phyloP scores from a whole-genome alignment of 2,113 vertebrate species.

The Platichthys stellatus region DNA sequence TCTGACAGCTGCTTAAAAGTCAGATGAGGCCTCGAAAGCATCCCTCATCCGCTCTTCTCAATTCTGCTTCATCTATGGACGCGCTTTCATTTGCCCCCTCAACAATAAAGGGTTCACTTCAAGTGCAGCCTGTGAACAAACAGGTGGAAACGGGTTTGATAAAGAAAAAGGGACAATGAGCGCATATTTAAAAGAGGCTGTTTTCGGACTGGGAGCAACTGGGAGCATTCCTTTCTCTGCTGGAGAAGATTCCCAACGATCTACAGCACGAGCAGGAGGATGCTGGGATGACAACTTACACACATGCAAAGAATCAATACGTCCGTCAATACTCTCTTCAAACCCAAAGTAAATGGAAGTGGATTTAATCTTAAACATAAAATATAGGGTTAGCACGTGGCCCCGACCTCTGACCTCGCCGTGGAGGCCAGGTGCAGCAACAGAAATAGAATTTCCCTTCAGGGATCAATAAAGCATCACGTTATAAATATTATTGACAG shows the following conservation, averaged over 20 bases:
- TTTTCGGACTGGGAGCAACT: constrained; percentile 20
- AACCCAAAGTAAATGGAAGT: constrained; percentile 4
- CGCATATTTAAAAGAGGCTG: not conserved
- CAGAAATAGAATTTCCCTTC: constrained; percentile 11
- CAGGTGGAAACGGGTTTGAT: constrained; percentile 8
- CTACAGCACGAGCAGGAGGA: constrained; percentile 9
- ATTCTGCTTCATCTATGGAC: constrained; percentile 34
- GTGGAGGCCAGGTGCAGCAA: not conserved
- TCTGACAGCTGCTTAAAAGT: constrained; percentile 59
- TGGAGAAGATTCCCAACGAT: constrained; percentile 17
- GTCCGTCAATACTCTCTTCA: constrained; percentile 17
- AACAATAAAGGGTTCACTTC: constrained; percentile 32
- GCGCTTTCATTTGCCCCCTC: constrained; percentile 35
- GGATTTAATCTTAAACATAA: not conserved
- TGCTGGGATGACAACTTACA: not conserved
- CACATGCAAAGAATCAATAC: constrained; percentile 21
- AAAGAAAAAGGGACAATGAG: constrained; percentile 1
- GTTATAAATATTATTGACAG: constrained; percentile 5
- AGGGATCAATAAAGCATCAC: constrained; percentile 38
- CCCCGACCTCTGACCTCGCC: constrained; percentile 28
- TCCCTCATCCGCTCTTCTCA: constrained; percentile 11
- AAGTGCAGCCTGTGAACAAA: constrained; percentile 20
- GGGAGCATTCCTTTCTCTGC: constrained; percentile 5
- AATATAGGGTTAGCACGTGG: not conserved
- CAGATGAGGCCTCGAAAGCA: constrained; percentile 29